Base-by-base conservation (phyloP, 2,113 vertebrate genomes). In the Bos indicus region DNA sequence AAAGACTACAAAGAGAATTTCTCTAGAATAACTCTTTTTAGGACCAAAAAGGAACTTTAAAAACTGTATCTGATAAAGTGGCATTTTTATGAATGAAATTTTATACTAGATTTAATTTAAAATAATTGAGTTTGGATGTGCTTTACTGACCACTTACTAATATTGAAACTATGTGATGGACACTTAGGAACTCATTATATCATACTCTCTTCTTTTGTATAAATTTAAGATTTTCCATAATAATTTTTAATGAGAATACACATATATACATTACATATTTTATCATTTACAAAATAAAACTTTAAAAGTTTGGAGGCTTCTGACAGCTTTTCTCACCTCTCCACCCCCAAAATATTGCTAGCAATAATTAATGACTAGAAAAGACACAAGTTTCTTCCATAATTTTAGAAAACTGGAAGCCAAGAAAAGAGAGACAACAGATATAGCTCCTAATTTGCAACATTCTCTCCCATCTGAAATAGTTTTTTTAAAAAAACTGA, bases 191-290 rank as follows among this genome's bases (percentile, higher is more conserved):
- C 28, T 90, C 92, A 57, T 67, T 78, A n/a, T 64, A 57, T 83
- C 40, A 64, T 57, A 94, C 77, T 84, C 36, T 54, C 80, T 40
- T 92, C 17, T 94, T 43, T 52, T 91, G 60, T 91, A 6, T 56
- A 88, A 77, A 91, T 77, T 74, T 97, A 46, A 95, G 13, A 54
- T 40, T 96, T 91, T 48, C 54, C 83, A 82, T 74, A 88, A 43
- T 40, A 74, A 28, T 17, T 57, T 88, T 33, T 48, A 91, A 91
- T 40, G 4, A 77, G 36, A 93, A 40, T 43, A 67, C 2, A 14
- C 6, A 94, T 33, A 92, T 1, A 71, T 59, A n/a, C 6, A 40
- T 60, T 87, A 48, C 33, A 6, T 40, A 92, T 78, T 92, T 78
- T 83, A 88, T 62, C 87, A 77, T 86, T 62, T 83, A 54, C 46